phyloP scores from a whole-genome alignment of 2,797 vertebrate genomes.

The Sebastiscus tertius region DNA sequence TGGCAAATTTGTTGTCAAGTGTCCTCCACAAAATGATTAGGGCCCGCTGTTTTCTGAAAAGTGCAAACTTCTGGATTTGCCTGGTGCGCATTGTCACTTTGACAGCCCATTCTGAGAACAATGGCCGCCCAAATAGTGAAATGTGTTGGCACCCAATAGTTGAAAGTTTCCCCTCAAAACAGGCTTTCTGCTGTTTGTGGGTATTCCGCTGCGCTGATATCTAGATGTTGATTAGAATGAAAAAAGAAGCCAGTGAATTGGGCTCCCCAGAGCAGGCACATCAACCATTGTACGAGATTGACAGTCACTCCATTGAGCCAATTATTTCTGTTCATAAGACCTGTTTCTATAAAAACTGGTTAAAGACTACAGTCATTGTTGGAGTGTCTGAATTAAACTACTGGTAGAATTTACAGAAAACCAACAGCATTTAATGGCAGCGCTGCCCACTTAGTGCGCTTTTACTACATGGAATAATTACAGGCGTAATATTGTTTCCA shows the following conservation, averaged over 20 bases:
- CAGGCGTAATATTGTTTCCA: constrained; percentile 52
- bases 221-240: constrained; percentile 85
- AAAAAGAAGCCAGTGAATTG: constrained; percentile 76
- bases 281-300: constrained; percentile 78
- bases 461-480: constrained; percentile 54
- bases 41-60: constrained; percentile 82
- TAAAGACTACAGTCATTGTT: constrained; percentile 77
- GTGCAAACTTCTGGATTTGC: constrained; percentile 83
- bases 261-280: constrained; percentile 69
- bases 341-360: constrained; percentile 73
- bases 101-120: constrained; percentile 84
- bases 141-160: constrained; percentile 82
- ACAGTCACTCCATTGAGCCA: constrained; percentile 82
- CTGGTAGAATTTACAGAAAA: constrained; percentile 61
- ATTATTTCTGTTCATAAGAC: constrained; percentile 79
- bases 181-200: constrained; percentile 80
- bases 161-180: constrained; percentile 79
- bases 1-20: constrained; percentile 88
- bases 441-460: constrained; percentile 42
- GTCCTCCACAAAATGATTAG: constrained; percentile 84
- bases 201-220: constrained; percentile 83
- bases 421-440: constrained; percentile 53
- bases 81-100: constrained; percentile 82
- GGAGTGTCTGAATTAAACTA: constrained; percentile 57
- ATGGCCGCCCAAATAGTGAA: constrained; percentile 83